These are phyloP conservation scores for Microtus oregoni DNA, from an alignment of 2,113 vertebrate species.

Conservation along the genomic window DNA sequence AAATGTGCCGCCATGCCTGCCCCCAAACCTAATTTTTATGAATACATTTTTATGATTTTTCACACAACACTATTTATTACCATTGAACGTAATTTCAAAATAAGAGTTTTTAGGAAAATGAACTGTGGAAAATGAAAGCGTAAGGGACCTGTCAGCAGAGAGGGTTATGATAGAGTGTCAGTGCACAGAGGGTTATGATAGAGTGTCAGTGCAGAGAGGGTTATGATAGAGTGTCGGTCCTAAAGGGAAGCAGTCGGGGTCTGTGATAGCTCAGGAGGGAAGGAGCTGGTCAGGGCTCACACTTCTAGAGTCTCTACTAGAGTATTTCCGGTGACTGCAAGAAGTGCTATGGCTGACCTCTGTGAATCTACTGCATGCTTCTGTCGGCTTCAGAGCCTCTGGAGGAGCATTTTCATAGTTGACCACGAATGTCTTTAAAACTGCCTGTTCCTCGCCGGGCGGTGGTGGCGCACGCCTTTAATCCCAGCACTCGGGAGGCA, in stretches of 20 bases:
- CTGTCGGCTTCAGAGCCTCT: neutral
- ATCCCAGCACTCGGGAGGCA: too few relatives aligned
- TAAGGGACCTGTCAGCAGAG: too few relatives aligned
- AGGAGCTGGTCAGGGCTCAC: neutral
- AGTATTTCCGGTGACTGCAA: neutral
- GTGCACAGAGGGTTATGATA: too few relatives aligned
- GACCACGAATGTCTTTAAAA: neutral
- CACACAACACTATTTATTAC: neutral
- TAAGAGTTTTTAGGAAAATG: neutral
- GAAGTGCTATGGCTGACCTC: neutral
- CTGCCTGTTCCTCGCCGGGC: neutral
- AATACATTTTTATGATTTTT: neutral
- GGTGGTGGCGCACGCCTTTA: too few relatives aligned
- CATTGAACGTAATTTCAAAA: neutral
- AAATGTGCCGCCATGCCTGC: neutral
- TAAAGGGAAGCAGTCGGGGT: neutral
- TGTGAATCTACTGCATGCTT: neutral
- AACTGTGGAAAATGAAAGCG: neutral
- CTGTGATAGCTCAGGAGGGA: neutral
- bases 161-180: too few relatives aligned
- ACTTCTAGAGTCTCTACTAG: neutral
- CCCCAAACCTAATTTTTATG: neutral
- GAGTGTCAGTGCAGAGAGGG: too few relatives aligned
- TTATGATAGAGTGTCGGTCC: too few relatives aligned
- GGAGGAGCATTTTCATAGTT: neutral